These are phyloP conservation scores for Metridium senile DNA, from an alignment of 92 coral and sea anemone species.

Conservation along the genomic window DNA sequence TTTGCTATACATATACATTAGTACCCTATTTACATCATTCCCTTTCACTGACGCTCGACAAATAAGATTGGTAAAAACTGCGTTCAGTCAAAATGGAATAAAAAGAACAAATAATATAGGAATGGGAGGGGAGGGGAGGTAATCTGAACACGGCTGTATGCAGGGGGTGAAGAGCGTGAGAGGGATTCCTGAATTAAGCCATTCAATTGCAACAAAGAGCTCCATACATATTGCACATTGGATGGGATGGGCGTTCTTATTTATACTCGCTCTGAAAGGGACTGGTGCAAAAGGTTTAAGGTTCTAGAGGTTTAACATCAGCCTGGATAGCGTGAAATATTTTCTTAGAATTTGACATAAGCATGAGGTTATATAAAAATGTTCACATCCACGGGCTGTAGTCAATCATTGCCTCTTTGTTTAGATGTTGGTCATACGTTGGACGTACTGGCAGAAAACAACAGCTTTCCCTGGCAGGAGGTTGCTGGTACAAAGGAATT, in stretches of 20 bases:
- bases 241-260: no score
- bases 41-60: background rate
- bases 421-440: constrained; percentile 40
- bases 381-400: background rate
- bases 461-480: constrained; percentile 27
- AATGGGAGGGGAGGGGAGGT: no score
- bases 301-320: no score
- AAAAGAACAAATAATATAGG: no score
- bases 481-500: constrained; percentile 39
- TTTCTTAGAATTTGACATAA: background rate
- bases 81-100: background rate
- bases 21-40: background rate
- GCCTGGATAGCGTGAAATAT: no score
- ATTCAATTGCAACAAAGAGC: no score
- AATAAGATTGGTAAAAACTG: background rate
- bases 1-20: background rate
- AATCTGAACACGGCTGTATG: no score
- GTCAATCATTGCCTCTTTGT: background rate
- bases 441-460: constrained; percentile 17
- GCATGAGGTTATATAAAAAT: background rate
- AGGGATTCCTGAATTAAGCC: no score
- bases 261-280: no score
- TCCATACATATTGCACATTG: no score
- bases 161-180: no score
- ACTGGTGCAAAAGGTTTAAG: no score